Conservation (phyloP, 1,140 invertebrate genomes). For the Bactericera cockerelli region DNA sequence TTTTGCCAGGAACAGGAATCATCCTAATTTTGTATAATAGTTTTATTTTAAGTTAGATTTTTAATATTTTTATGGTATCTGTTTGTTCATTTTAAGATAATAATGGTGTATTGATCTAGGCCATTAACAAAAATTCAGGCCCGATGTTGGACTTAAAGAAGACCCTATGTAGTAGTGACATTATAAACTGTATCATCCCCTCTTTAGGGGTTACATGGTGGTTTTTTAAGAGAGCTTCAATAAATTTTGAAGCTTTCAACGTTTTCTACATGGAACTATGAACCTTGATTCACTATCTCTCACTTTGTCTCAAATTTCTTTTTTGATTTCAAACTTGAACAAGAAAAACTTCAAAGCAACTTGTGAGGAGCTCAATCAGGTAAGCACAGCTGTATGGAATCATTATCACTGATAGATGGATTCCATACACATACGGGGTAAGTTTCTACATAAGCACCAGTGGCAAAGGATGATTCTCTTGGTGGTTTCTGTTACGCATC, state of each 20-base stretch:
- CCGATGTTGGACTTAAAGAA: constrained; percentile 48
- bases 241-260: constrained; percentile 64
- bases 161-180: constrained; percentile 42
- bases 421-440: neutral
- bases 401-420: constrained; percentile 16
- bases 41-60: neutral
- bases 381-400: too few species aligned
- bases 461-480: too few species aligned
- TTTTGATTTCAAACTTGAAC: constrained; percentile 85
- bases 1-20: too few species aligned
- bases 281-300: constrained; percentile 95
- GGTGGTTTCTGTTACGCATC: too few species aligned
- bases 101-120: constrained; percentile 9
- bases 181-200: constrained; percentile 36
- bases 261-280: constrained; percentile 89
- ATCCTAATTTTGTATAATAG: too few species aligned
- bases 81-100: neutral
- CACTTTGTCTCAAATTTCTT: constrained; percentile 94
- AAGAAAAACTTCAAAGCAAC: constrained; percentile 88
- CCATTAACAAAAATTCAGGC: constrained; percentile 23
- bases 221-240: constrained; percentile 65
- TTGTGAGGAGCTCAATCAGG: constrained; percentile 63
- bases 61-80: constrained; percentile 5
- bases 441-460: too few species aligned
- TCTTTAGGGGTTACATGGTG: constrained; percentile 39